These are phyloP conservation scores for Umimayanthus kanabou DNA, from an alignment of 92 coral and sea anemone species.

Conservation along the genomic window DNA sequence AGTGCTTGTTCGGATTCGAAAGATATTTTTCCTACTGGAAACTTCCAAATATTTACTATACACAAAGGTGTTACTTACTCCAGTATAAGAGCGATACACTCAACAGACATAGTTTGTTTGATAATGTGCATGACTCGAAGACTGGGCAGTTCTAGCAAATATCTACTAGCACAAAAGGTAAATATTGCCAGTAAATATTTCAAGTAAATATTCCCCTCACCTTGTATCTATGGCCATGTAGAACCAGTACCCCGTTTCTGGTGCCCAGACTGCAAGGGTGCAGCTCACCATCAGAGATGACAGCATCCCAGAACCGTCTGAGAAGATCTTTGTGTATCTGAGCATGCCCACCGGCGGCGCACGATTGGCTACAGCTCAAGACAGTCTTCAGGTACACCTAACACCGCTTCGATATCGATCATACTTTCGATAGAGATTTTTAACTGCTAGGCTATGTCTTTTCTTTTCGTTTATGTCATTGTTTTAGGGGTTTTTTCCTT, in stretches of 20 bases:
- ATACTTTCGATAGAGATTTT: not conserved
- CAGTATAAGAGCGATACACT: no score
- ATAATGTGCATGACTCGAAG: no score
- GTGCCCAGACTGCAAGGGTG: conserved; percentile 68
- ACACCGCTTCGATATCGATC: no score
- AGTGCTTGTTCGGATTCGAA: not conserved
- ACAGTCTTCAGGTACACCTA: conserved; percentile 67
- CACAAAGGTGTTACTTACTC: no score
- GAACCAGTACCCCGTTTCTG: conserved; percentile 57
- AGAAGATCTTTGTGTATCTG: conserved; percentile 75
- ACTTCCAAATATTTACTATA: no score
- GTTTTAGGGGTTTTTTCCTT: not conserved
- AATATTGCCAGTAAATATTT: not conserved
- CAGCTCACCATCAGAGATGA: conserved; percentile 81
- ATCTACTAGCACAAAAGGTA: not conserved
- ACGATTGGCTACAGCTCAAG: conserved; percentile 68
- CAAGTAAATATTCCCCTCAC: not conserved
- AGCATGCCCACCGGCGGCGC: conserved; percentile 86
- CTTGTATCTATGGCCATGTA: not conserved
- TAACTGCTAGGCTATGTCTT: not conserved
- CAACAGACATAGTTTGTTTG: no score
- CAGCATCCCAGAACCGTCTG: conserved; percentile 81
- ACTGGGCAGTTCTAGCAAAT: no score
- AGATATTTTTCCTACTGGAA: not conserved
- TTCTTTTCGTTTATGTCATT: no score